phyloP scores from a whole-genome alignment of 2,113 vertebrate species.

The Brachirus orientalis region DNA sequence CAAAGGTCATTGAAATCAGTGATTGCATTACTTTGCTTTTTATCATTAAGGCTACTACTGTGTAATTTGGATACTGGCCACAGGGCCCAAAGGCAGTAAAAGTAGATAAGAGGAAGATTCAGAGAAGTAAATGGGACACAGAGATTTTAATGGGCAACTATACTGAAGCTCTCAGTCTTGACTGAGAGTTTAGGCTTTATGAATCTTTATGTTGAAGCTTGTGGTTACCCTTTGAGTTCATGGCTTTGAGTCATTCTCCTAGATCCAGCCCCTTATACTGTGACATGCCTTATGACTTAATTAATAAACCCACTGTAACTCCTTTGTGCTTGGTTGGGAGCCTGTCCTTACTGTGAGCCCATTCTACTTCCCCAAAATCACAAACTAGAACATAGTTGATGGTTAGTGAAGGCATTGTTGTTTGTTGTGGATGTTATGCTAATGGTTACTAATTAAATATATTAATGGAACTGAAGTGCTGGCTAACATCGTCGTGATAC shows the following conservation, averaged over 20 bases:
- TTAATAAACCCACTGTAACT: slow-evolving; percentile 51
- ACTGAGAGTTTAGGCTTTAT: slow-evolving; percentile 68
- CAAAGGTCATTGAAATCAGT: slow-evolving; percentile 2
- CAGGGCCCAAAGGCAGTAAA: slow-evolving; percentile 24
- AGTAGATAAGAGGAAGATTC: slow-evolving; percentile 53
- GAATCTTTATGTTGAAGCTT: slow-evolving; percentile 57
- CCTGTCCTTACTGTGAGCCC: slow-evolving; percentile 55
- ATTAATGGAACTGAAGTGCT: slow-evolving; percentile 30
- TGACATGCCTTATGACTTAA: slow-evolving; percentile 20
- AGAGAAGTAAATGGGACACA: slow-evolving; percentile 40
- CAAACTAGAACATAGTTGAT: slow-evolving; percentile 19
- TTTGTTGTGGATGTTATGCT: slow-evolving; percentile 51
- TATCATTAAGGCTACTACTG: slow-evolving; percentile 26
- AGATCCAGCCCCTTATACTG: slow-evolving; percentile 30
- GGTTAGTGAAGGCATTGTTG: slow-evolving; percentile 38
- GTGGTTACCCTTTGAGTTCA: slow-evolving; percentile 46
- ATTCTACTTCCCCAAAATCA: slow-evolving; percentile 4
- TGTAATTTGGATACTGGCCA: slow-evolving; percentile 25
- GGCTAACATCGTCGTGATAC: background rate
- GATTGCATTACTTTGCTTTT: slow-evolving; percentile 11
- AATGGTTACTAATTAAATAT: slow-evolving; percentile 54
- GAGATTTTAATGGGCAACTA: slow-evolving; percentile 52
- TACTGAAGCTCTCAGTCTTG: slow-evolving; percentile 61
- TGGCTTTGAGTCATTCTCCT: slow-evolving; percentile 51
- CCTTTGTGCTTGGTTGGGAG: slow-evolving; percentile 39